Base-by-base conservation (phyloP, 2,797 vertebrate species). In the Coranthus polyacanthus region DNA sequence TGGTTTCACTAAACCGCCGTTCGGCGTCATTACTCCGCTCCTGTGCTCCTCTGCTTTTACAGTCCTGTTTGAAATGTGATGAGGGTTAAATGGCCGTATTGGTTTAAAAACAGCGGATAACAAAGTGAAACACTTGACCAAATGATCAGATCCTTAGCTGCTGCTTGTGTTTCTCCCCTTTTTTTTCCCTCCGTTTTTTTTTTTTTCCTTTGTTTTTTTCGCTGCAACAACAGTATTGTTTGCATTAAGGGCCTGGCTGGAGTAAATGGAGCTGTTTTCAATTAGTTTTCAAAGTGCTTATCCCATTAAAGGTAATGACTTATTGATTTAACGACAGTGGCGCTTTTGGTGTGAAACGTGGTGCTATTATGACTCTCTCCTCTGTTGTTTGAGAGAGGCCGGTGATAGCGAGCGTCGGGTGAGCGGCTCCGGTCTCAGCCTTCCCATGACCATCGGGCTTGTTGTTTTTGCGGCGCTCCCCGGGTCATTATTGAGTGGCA, bases 271-370 rank as follows among this genome's bases (percentile, higher is more conserved):
- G 96, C 96, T 94, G 95, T 96, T 97, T 96, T 96, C 96, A 96
- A 97, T 97, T 97, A 97, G 96, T 96, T 97, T 96, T 95, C 94
- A 95, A 95, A 97, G 95, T 97, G 95, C 96, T 97, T 97, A 98
- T 97, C 96, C 97, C 96, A 97, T 97, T 98, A 97, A 96, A 98
- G 96, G 95, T 96, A 97, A 97, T 97, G 96, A 97, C 96, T 97
- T 98, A 97, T 98, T 97, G 97, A 98, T 97, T 95, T 95, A 94
- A 96, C 95, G 95, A 96, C 96, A 96, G 93, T 92, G 93, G 93
- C 92, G 95, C 96, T 96, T 96, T 97, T 96, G 96, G 95, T 94
- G 94, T 95, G 95, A 95, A 95, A 95, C 95, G 69, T 78, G 55
- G 86, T 91, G 95, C 95, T 95, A 95, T 95, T 94, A 93, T 91